Conservation (phyloP, 2,888 invertebrate species). For the Callosobruchus maculatus region DNA sequence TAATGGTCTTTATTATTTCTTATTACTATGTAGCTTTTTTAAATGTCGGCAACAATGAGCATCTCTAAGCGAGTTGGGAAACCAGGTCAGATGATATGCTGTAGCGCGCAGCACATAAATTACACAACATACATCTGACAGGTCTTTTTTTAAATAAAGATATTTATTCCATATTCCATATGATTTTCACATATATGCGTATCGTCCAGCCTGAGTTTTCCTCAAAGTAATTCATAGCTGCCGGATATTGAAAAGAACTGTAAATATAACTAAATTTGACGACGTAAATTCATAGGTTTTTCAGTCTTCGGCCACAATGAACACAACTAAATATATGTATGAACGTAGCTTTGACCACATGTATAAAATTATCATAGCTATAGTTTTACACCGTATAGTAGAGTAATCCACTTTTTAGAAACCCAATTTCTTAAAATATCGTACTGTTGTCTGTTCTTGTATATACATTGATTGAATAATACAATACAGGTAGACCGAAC, state of each 20-base stretch:
- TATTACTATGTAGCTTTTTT: no score
- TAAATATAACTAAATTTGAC: not conserved
- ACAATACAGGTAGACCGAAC: not conserved
- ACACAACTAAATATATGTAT: not conserved
- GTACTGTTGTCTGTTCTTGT: not conserved
- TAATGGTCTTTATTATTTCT: no score
- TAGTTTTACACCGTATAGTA: not conserved
- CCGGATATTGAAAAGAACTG: not conserved
- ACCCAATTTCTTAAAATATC: not conserved
- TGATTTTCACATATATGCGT: not conserved
- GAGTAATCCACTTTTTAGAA: not conserved
- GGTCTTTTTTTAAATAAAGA: no score
- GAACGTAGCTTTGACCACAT: not conserved
- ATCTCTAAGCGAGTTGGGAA: no score
- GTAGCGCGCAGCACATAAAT: no score
- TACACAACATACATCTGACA: no score
- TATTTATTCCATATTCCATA: no score
- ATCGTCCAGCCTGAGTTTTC: not conserved
- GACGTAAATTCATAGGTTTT: not conserved
- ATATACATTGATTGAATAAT: not conserved
- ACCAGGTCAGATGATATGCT: no score
- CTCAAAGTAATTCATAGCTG: not conserved
- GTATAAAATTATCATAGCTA: not conserved
- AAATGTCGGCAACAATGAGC: no score
- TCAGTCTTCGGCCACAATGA: not conserved